Base-by-base conservation (phyloP, 2,888 invertebrate genomes). In the Lobophora halterata region DNA sequence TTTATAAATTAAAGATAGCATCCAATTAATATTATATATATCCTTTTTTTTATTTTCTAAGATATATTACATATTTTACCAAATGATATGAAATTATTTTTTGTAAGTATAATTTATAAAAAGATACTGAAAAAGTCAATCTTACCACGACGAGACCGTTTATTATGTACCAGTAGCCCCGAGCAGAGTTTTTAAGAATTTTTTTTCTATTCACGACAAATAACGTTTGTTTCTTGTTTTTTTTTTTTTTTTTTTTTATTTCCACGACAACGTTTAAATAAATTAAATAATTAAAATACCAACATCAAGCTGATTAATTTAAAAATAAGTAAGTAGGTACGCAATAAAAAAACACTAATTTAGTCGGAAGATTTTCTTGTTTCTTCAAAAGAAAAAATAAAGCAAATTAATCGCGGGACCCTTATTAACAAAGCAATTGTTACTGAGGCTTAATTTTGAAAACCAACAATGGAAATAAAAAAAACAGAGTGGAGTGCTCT, bases 401-500 rank as follows among this genome's bases (percentile, higher is more conserved):
- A 71, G 55, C 63, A 71, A 61, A 80, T 79, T 77, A 77, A 78
- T 74, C 64, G 65, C 49, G 56, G 60, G 63, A 70, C 74, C 72
- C 79, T 76, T 83, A 83, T 81, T 82, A 82, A 77, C 82, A 79
- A 73, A 80, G 77, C 81, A 80, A 83, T 81, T 80, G 76, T 81
- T 76, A 66, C 75, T 71, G 72, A 61, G 63, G 78, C 79, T 82
- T 80, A 81, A 83, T 82, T 82, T 85, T 69, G 73, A 79, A 81
- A 81, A 81, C 77, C 79, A 82, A 81, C 83, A 83, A 82, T 82
- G 80, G 75, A 74, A 79, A 76, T n/a, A 79, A 79, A 79, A 83
- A 81, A 33, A 81, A 77, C 73, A 71, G 67, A 77, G 64, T 72
- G 56, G 71, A 79, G 74, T 72, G 69, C 71, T 72, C 75, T 61